Percentiles rank a stretch among this genome's conserved stretches.
Conservation (phyloP, 2,113 vertebrate species). For the Coregonus clupeaformis region DNA sequence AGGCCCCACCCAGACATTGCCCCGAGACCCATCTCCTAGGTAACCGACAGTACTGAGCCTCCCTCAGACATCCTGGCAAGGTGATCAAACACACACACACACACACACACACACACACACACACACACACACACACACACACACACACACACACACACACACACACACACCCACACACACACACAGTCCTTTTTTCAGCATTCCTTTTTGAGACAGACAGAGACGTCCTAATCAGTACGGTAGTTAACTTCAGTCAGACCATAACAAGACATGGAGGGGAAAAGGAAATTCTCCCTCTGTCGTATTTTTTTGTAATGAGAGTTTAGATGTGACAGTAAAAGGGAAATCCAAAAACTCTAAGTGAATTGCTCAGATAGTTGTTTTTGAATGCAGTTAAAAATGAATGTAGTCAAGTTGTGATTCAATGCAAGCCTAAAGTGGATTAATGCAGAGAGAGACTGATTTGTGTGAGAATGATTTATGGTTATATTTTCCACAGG, state of each 20-base stretch:
- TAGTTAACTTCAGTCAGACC: neutral
- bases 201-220: neutral
- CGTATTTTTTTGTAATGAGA: too few relatives aligned
- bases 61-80: slow-evolving; percentile 58
- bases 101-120: slow-evolving; percentile 15
- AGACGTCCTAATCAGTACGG: neutral
- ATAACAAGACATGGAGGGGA: too few relatives aligned
- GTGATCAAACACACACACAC: slow-evolving; percentile 34
- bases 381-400: too few relatives aligned
- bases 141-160: slow-evolving; percentile 14
- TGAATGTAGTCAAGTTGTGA: too few relatives aligned
- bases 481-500: slow-evolving; percentile 15
- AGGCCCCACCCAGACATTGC: slow-evolving; percentile 17
- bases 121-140: slow-evolving; percentile 14
- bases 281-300: too few relatives aligned
- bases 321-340: too few relatives aligned
- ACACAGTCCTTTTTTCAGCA: neutral
- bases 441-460: slow-evolving; percentile 3
- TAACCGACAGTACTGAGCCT: slow-evolving; percentile 50
- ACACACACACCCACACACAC: too few relatives aligned
- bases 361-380: too few relatives aligned
- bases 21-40: slow-evolving; percentile 52
- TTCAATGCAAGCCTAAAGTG: too few relatives aligned
- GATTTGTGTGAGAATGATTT: neutral
- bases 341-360: too few relatives aligned